Evolutionary conservation across 2,797 vertebrate species (phyloP).

Genomic region (Leptoclinus maculatus): DNA sequence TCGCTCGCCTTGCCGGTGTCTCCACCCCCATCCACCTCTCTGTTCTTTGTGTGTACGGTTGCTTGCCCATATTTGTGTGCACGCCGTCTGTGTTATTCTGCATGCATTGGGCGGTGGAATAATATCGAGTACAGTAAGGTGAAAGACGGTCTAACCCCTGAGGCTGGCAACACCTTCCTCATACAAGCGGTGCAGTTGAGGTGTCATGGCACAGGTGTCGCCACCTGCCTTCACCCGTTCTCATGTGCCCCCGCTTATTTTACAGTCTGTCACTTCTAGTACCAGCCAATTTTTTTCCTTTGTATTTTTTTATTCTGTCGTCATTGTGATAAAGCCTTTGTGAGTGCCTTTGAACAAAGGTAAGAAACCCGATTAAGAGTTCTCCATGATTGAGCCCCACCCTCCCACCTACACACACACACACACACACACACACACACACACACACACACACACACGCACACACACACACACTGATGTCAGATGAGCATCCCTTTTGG

Average conservation of each 20-base stretch:
- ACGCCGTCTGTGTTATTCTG: slow-evolving; percentile 21
- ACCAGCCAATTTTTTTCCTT: slow-evolving; percentile 9
- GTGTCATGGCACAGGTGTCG: slow-evolving; percentile 55
- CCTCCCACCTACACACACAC: not conserved
- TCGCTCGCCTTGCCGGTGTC: slow-evolving; percentile 40
- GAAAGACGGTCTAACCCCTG: slow-evolving; percentile 62
- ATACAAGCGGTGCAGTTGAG: slow-evolving; percentile 50
- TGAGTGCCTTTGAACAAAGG: slow-evolving; percentile 55
- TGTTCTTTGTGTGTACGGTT: slow-evolving; percentile 62
- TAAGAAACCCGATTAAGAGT: slow-evolving; percentile 35
- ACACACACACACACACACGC: not conserved
- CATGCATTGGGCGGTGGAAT: slow-evolving; percentile 53
- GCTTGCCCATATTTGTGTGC: slow-evolving; percentile 55
- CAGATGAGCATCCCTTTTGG: slow-evolving; percentile 33
- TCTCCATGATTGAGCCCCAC: slow-evolving; percentile 36
- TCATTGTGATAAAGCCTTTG: slow-evolving; percentile 33
- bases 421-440: not conserved
- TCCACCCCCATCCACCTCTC: slow-evolving; percentile 59
- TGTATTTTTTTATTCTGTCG: slow-evolving; percentile 36
- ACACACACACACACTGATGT: slow-evolving; percentile 19
- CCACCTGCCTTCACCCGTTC: slow-evolving; percentile 38
- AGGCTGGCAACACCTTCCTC: slow-evolving; percentile 70
- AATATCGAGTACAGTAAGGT: slow-evolving; percentile 59
- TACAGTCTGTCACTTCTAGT: slow-evolving; percentile 34
- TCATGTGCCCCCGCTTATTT: slow-evolving; percentile 30